A percentile compares a stretch with the other conserved stretches of the same genome.
These are phyloP conservation scores for Pterostichus madidus DNA, from an alignment of 2,888 invertebrate genomes.

Conservation along the genomic window DNA sequence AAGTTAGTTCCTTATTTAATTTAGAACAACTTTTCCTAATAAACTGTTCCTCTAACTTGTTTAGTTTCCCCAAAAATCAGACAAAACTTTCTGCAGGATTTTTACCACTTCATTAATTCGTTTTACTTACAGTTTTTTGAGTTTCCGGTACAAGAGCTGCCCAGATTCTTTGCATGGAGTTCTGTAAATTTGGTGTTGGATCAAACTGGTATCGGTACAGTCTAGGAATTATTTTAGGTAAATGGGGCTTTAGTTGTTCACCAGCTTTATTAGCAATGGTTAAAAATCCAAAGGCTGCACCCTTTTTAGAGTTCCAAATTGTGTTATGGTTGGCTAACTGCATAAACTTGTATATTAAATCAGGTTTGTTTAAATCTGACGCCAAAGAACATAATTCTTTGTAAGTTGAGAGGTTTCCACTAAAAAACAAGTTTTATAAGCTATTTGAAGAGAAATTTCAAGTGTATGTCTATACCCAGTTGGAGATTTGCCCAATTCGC, in stretches of 20 bases:
- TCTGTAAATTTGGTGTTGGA: conserved; percentile 94
- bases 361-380: conserved; percentile 96
- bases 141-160: conserved; percentile 92
- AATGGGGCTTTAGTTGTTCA: conserved; percentile 88
- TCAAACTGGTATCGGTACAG: conserved; percentile 95
- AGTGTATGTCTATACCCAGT: conserved; percentile 82
- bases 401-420: conserved; percentile 94
- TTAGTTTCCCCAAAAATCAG: too few relatives aligned
- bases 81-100: too few relatives aligned
- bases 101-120: too few relatives aligned
- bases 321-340: conserved; percentile 96
- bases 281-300: conserved; percentile 95
- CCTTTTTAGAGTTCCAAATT: conserved; percentile 95
- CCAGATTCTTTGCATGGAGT: conserved; percentile 97
- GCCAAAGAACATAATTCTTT: conserved; percentile 96
- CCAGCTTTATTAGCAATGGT: conserved; percentile 91
- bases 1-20: too few relatives aligned
- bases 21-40: too few relatives aligned
- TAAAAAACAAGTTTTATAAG: conserved; percentile 73
- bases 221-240: conserved; percentile 92
- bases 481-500: conserved; percentile 91
- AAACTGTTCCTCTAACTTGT: too few relatives aligned
- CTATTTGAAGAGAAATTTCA: background rate
- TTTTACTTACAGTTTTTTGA: conserved; percentile 85
- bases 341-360: conserved; percentile 97